Conservation (phyloP, 2,888 invertebrate genomes). For the Aspidiotus destructor region DNA sequence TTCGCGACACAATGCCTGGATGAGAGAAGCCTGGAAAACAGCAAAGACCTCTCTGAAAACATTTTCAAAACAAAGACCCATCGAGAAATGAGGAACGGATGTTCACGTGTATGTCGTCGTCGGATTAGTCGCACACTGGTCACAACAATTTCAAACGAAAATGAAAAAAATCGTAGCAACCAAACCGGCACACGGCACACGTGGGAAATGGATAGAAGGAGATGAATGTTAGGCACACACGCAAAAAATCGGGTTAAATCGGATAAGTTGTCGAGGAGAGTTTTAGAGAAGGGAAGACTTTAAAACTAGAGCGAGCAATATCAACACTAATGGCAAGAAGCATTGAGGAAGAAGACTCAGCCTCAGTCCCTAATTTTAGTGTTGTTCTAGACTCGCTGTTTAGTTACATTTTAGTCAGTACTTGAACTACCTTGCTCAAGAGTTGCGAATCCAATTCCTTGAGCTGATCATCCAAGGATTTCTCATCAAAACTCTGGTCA, state of each 20-base stretch:
- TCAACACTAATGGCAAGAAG: too few relatives aligned
- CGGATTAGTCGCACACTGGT: slow-evolving; percentile 31
- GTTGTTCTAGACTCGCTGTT: too few relatives aligned
- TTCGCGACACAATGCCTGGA: slow-evolving; percentile 63
- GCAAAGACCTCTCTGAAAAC: slow-evolving; percentile 70
- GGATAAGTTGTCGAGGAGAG: too few relatives aligned
- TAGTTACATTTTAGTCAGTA: slow-evolving; percentile 1
- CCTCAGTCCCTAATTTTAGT: too few relatives aligned
- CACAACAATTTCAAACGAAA: background rate
- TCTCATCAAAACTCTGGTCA: slow-evolving; percentile 55
- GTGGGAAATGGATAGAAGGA: too few relatives aligned
- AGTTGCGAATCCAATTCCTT: slow-evolving; percentile 72
- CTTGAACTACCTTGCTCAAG: slow-evolving; percentile 39
- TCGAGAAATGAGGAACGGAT: slow-evolving; percentile 27
- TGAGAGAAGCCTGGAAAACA: slow-evolving; percentile 75
- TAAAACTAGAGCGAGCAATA: too few relatives aligned
- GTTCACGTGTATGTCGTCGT: slow-evolving; percentile 13
- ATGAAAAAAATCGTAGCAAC: too few relatives aligned
- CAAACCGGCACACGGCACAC: too few relatives aligned
- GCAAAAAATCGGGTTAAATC: too few relatives aligned
- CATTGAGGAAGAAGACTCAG: too few relatives aligned
- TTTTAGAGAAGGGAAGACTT: too few relatives aligned
- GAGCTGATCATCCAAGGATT: slow-evolving; percentile 67
- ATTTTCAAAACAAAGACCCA: slow-evolving; percentile 46
- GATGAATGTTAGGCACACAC: too few relatives aligned